phyloP scores from a whole-genome alignment of 2,797 vertebrate species.

The Melanotaenia parkinsoni region DNA sequence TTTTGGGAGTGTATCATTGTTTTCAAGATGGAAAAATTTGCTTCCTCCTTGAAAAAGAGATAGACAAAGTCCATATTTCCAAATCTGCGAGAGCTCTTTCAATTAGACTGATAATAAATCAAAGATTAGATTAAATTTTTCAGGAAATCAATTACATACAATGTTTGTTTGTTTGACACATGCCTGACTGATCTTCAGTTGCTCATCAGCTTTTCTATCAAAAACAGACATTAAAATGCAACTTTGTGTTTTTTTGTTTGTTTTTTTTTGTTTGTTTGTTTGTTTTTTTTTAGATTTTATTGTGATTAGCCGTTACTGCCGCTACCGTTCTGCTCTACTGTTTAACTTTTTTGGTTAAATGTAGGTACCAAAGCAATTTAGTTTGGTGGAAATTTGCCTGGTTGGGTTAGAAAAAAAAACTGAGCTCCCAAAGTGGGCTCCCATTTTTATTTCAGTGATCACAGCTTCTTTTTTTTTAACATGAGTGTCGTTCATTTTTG shows the following conservation, averaged over 20 bases:
- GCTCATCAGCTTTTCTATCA: neutral
- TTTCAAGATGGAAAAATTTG: neutral
- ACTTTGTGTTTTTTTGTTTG: neutral
- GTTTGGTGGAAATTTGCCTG: no score
- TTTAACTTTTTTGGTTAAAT: neutral
- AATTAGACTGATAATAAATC: neutral
- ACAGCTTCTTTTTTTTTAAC: no score
- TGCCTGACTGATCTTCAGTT: no score
- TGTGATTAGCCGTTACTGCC: neutral
- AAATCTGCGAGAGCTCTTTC: neutral
- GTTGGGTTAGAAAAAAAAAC: no score
- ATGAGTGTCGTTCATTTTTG: no score
- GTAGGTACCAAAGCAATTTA: neutral
- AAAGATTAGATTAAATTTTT: neutral
- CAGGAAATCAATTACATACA: neutral
- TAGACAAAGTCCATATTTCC: neutral
- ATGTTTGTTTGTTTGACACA: neutral
- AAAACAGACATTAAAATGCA: neutral
- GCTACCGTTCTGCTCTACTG: neutral
- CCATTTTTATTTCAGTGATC: no score
- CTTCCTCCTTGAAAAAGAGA: neutral
- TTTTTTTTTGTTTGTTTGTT: no score
- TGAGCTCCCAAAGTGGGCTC: no score
- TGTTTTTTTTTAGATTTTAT: neutral
- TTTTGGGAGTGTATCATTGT: neutral